Evolutionary conservation across 2,888 invertebrate genomes (phyloP).

Genomic region (Nomada fucata): DNA sequence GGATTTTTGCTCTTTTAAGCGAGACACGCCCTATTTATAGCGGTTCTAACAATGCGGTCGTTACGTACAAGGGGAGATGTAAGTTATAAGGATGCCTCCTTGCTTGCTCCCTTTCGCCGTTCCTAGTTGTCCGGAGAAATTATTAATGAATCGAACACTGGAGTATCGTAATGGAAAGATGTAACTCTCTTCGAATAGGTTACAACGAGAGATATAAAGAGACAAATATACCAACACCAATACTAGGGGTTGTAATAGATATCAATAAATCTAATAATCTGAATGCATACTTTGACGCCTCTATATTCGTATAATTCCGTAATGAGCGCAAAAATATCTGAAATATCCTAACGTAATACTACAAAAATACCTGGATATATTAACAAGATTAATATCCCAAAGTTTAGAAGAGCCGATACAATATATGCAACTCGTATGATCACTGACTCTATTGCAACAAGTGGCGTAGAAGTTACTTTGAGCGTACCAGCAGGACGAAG

Average conservation of each 20-base stretch:
- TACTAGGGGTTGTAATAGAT: too few species aligned
- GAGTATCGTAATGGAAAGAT: too few species aligned
- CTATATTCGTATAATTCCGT: too few species aligned
- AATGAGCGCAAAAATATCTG: too few species aligned
- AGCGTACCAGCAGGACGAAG: not conserved
- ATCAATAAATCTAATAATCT: too few species aligned
- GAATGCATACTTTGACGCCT: too few species aligned
- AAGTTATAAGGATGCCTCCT: not conserved
- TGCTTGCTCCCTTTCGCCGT: not conserved
- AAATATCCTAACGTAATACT: not conserved
- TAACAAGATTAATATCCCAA: not conserved
- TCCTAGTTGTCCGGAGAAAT: too few species aligned
- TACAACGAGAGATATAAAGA: too few species aligned
- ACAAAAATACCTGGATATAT: not conserved
- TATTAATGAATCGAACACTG: too few species aligned
- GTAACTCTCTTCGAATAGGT: too few species aligned
- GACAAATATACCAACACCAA: too few species aligned
- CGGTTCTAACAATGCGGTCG: conserved; percentile 31
- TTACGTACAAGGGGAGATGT: conserved; percentile 24
- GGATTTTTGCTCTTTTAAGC: conserved; percentile 65
- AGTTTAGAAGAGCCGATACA: not conserved
- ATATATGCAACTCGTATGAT: not conserved
- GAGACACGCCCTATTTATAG: conserved; percentile 32
- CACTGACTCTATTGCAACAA: conserved; percentile 17
- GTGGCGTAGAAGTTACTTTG: conserved; percentile 9